Percentiles rank a stretch among this genome's conserved stretches.
phyloP scores from a whole-genome alignment of 2,113 vertebrate genomes.

The Cinclus cinclus region DNA sequence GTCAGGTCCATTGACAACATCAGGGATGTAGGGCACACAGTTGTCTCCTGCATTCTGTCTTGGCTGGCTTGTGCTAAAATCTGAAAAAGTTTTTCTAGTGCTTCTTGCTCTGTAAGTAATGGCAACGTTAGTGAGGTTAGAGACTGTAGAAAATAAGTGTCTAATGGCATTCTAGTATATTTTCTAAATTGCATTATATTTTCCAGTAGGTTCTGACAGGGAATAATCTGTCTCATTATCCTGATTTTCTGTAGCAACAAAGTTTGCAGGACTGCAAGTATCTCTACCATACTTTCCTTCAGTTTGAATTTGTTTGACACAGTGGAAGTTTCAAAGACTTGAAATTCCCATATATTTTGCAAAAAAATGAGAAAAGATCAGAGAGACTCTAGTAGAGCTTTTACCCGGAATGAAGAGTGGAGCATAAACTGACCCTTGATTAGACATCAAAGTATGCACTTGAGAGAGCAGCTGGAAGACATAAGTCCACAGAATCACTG shows the following conservation, averaged over 20 bases:
- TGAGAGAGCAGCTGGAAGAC: neutral
- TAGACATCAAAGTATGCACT: slow-evolving; percentile 13
- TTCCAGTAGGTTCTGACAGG: neutral
- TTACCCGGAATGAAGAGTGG: neutral
- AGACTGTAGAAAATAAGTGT: neutral
- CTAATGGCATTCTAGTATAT: neutral
- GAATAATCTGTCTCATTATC: neutral
- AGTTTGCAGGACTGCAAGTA: neutral
- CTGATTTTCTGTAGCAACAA: neutral
- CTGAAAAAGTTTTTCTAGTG: neutral
- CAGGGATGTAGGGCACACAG: no score
- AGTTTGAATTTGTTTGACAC: neutral
- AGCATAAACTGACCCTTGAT: neutral
- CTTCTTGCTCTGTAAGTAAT: neutral
- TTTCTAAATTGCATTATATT: neutral
- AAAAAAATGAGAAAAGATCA: slow-evolving; percentile 19
- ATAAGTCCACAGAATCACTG: neutral
- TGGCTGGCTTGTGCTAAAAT: neutral
- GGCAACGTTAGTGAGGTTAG: neutral
- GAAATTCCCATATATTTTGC: neutral
- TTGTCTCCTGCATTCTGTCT: neutral
- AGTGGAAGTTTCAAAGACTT: neutral
- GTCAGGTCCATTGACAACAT: accelerated
- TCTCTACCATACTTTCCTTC: neutral
- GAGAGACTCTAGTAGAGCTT: neutral